Evolutionary conservation across 2,797 vertebrate species (phyloP).

Genomic region (Pipistrellus pipistrellus): DNA sequence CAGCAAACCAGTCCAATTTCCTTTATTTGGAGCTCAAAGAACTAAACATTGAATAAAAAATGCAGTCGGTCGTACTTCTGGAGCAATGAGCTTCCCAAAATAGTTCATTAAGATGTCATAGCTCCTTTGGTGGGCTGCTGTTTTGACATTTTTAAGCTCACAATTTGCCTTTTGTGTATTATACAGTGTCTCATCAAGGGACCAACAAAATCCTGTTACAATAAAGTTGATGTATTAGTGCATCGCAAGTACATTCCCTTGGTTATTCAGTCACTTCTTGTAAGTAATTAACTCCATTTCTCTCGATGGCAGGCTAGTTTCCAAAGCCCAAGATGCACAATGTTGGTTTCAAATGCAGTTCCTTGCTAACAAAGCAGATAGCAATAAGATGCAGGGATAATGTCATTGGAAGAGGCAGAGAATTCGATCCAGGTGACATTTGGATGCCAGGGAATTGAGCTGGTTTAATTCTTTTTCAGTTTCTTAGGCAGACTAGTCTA

Average conservation of each 20-base stretch:
- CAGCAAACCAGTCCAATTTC: background rate
- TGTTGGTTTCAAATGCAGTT: background rate
- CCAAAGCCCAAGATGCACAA: constrained; percentile 5
- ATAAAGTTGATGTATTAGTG: constrained; percentile 55
- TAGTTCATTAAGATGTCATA: constrained; percentile 70
- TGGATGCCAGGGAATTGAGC: constrained; percentile 20
- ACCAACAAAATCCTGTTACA: constrained; percentile 68
- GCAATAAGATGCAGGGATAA: background rate
- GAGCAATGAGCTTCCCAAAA: constrained; percentile 35
- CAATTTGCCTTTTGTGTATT: constrained; percentile 71
- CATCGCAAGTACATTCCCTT: constrained; percentile 52
- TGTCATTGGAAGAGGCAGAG: background rate
- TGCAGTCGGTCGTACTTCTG: background rate
- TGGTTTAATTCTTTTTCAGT: constrained; percentile 53
- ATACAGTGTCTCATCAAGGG: constrained; percentile 55
- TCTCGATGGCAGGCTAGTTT: constrained; percentile 49
- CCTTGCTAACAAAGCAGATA: background rate
- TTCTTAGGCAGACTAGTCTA: constrained; percentile 14
- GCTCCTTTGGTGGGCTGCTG: constrained; percentile 54
- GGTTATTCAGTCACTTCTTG: constrained; percentile 42
- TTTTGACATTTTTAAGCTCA: constrained; percentile 75
- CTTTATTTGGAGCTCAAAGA: background rate
- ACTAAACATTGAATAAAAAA: constrained; percentile 33
- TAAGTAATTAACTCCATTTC: constrained; percentile 70
- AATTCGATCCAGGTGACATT: constrained; percentile 49